A percentile compares a stretch with the other conserved stretches of the same genome.
These are phyloP conservation scores for Drosophila takahashii DNA, from an alignment of 1,140 invertebrate genomes.

Conservation along the genomic window DNA sequence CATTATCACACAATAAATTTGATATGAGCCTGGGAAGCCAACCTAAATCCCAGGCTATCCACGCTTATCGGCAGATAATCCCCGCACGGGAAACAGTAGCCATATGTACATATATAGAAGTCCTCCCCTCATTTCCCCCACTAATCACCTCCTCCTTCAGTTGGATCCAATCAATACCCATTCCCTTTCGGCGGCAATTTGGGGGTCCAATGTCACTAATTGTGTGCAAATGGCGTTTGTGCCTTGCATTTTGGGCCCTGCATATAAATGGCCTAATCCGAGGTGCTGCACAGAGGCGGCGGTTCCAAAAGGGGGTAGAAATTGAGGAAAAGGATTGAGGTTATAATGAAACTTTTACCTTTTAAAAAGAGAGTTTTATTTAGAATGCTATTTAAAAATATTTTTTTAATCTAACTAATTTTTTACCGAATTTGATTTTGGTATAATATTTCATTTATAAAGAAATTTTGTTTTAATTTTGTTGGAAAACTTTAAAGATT, in stretches of 20 bases:
- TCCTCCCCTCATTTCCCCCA: neutral
- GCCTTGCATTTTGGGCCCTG: constrained; percentile 73
- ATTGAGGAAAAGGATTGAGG: too few relatives aligned
- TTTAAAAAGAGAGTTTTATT: neutral
- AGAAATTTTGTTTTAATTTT: too few relatives aligned
- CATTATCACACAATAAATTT: constrained; percentile 74
- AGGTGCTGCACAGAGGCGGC: constrained; percentile 12
- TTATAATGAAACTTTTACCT: too few relatives aligned
- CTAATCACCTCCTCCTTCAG: constrained; percentile 7
- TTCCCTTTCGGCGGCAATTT: constrained; percentile 45
- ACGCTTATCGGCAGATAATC: constrained; percentile 52
- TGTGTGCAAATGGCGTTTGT: constrained; percentile 78
- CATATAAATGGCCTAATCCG: constrained; percentile 60
- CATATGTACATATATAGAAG: neutral
- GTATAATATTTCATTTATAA: too few relatives aligned
- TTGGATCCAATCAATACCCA: constrained; percentile 31
- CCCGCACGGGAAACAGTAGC: constrained; percentile 44
- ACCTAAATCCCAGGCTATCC: constrained; percentile 17
- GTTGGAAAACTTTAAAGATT: too few relatives aligned
- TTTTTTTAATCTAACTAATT: too few relatives aligned
- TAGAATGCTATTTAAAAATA: neutral
- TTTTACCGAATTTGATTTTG: too few relatives aligned
- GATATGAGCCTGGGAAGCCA: constrained; percentile 57
- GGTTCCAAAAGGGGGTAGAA: neutral
- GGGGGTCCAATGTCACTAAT: constrained; percentile 75